Evolutionary conservation across 2,797 vertebrate species (phyloP), one percentile per base, ranked within the genome.

Genomic region (Paratrypauchen microcephalus): DNA sequence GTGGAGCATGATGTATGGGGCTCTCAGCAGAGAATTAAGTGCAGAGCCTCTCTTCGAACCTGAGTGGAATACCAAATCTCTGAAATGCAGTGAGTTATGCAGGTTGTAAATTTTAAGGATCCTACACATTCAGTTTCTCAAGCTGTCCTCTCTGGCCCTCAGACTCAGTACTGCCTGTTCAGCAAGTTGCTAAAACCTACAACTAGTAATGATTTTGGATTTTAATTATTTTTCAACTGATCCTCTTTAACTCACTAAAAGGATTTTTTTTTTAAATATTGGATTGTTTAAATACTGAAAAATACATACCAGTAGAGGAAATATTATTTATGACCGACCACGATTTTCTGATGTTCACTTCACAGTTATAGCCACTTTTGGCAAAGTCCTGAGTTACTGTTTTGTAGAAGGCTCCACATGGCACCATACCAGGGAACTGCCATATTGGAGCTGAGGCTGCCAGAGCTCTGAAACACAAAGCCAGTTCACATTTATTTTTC

Each of bases 401-500:
- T 84, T 90, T 92, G 88, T 94, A 94, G 84, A 96, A 99, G 47
- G 83, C 76, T 52, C 93, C 95, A 86, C 97, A 99, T 0, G 95
- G 93, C 81, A 95, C 95, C 92, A 98, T 86, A 72, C 91, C 90
- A 28, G 93, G 89, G 86, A 99, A 98, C 83, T 98, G 95, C 96
- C 95, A 98, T 85, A 98, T 96, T 0, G 97, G 98, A 45, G 98
- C 97, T 0, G 98, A 99, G 8, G 97, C 88, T 60, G 98, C 97
- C 77, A 99, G 88, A 81, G 97, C 97, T 76, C 98, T 99, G 90
- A 69, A 83, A 86, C 0, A 64, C 36, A 80, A 66, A 61, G 76
- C 5, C 13, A 32, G 47, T 48, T 61, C 2, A 45, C 48, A 15
- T n/a, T 75, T 69, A 67, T 55, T 13, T 8, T 26, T 73, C 30